A percentile compares a stretch with the other conserved stretches of the same genome.
These are phyloP conservation scores for Platyscapa corneri DNA, from an alignment of 1,140 invertebrate species.

Conservation along the genomic window DNA sequence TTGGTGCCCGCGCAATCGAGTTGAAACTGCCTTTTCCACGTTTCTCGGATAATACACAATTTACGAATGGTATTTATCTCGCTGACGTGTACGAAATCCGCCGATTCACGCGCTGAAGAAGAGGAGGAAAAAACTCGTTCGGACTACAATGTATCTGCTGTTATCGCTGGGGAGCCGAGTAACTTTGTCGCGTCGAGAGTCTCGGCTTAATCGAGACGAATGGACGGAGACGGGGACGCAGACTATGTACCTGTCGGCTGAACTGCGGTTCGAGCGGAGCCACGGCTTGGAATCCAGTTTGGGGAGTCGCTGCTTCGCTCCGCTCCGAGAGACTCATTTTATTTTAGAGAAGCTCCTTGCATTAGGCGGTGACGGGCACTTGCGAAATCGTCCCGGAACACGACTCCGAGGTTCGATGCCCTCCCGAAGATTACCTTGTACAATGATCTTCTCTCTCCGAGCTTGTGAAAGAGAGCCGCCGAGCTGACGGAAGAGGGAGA, in stretches of 20 bases:
- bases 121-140: background rate
- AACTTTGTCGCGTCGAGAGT: background rate
- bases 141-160: background rate
- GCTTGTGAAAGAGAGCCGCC: conserved; percentile 17
- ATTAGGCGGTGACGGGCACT: conserved; percentile 8
- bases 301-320: background rate
- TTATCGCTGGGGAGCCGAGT: background rate
- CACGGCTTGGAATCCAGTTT: background rate
- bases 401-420: conserved; percentile 27
- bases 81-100: too few species aligned
- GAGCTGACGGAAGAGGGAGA: conserved; percentile 1
- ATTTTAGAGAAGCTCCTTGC: conserved; percentile 4
- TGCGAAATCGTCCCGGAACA: conserved; percentile 45
- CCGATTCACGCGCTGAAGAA: too few species aligned
- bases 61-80: too few species aligned
- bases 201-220: too few species aligned
- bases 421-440: conserved; percentile 43
- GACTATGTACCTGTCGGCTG: background rate
- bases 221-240: too few species aligned
- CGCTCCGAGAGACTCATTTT: background rate
- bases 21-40: too few species aligned
- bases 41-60: too few species aligned
- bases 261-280: background rate
- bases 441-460: conserved; percentile 40
- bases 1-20: too few species aligned